A percentile compares a stretch with the other conserved stretches of the same genome.
These are phyloP conservation scores for Chrysomallon squamiferum DNA, from an alignment of 1,140 invertebrate genomes.

Conservation along the genomic window DNA sequence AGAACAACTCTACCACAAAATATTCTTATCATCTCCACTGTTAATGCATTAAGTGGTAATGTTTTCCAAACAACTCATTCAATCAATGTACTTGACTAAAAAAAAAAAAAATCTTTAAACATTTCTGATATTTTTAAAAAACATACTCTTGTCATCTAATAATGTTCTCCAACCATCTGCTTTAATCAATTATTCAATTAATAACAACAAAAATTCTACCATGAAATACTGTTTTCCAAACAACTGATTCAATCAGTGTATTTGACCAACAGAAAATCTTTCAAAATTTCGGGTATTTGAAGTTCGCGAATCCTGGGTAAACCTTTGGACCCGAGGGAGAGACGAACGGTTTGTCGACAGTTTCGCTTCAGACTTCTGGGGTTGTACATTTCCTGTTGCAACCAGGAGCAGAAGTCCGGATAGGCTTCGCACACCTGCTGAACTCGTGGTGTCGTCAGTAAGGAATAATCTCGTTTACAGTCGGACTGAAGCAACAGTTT, in stretches of 20 bases:
- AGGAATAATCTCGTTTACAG: not conserved
- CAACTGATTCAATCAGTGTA: constrained; percentile 3
- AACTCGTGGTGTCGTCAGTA: not conserved
- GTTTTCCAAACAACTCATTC: no score
- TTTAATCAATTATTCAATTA: no score
- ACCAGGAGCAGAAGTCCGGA: not conserved
- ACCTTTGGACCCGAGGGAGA: not conserved
- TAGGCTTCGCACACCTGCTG: not conserved
- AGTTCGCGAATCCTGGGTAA: not conserved
- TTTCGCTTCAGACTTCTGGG: not conserved
- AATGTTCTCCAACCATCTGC: no score
- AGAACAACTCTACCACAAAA: no score
- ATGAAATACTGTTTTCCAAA: no score
- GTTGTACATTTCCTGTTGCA: constrained; percentile 8
- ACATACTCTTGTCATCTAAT: no score
- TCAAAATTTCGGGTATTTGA: not conserved
- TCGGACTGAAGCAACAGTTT: not conserved
- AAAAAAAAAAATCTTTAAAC: no score
- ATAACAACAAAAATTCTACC: no score
- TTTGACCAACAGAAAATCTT: constrained; percentile 7
- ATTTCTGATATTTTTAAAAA: no score
- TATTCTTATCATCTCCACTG: no score
- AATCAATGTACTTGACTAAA: no score
- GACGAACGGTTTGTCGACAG: not conserved
- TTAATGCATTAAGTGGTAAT: no score